Evolutionary conservation across 2,797 vertebrate species (phyloP).

Genomic region (Ctenopoma kingsleyae): DNA sequence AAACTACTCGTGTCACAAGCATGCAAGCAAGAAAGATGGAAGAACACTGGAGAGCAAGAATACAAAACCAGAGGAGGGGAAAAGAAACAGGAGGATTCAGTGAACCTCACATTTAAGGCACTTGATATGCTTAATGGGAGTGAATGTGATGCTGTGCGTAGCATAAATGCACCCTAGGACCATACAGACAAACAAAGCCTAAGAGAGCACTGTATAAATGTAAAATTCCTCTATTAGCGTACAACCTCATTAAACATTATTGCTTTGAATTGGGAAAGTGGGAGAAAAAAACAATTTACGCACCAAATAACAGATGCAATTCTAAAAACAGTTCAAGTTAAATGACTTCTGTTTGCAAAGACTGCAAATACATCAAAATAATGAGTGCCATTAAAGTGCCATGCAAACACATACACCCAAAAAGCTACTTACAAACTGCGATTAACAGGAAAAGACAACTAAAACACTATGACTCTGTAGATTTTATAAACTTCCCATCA

Average conservation of each 20-base stretch:
- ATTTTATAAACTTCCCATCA: conserved; percentile 19
- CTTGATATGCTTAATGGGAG: conserved; percentile 10
- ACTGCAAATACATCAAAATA: conserved; percentile 52
- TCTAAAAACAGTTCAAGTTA: conserved; percentile 48
- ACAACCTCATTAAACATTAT: conserved; percentile 62
- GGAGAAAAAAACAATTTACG: conserved; percentile 41
- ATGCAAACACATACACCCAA: conserved; percentile 23
- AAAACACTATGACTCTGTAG: conserved; percentile 17
- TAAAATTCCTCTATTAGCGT: conserved; percentile 37
- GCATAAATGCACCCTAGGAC: conserved; percentile 7
- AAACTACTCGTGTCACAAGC: conserved; percentile 28
- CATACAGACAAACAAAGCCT: conserved; percentile 36
- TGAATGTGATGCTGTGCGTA: background rate
- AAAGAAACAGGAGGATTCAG: background rate
- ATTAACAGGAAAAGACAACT: conserved; percentile 11
- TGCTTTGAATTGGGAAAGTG: conserved; percentile 37
- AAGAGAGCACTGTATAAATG: conserved; percentile 32
- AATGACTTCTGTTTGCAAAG: conserved; percentile 41
- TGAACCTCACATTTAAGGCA: conserved; percentile 4
- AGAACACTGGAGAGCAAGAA: background rate
- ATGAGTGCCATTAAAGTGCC: conserved; percentile 38
- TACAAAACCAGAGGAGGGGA: background rate
- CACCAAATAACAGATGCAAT: conserved; percentile 51
- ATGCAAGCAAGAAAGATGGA: conserved; percentile 4
- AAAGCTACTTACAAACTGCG: conserved; percentile 11